Conservation (phyloP, 1,140 invertebrate genomes). For the Cydia amplana region DNA sequence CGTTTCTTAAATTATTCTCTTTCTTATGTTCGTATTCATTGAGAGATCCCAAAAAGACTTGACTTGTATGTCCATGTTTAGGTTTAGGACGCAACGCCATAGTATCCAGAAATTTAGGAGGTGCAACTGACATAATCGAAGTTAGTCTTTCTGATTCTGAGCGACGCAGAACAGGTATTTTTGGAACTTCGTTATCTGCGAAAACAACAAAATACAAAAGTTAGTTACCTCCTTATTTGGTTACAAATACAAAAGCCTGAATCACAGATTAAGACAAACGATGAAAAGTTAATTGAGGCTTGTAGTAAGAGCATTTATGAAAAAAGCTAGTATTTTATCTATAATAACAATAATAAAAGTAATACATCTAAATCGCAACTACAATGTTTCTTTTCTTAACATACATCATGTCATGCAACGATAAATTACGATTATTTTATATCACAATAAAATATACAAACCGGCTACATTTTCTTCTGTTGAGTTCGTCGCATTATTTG, state of each 20-base stretch:
- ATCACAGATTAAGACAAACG: too few relatives aligned
- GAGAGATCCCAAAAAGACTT: constrained; percentile 79
- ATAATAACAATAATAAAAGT: too few relatives aligned
- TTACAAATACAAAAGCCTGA: too few relatives aligned
- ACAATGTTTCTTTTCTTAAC: too few relatives aligned
- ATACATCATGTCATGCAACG: too few relatives aligned
- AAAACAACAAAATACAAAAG: constrained; percentile 40
- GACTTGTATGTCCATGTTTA: constrained; percentile 80
- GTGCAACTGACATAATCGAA: constrained; percentile 80
- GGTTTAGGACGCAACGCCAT: constrained; percentile 87
- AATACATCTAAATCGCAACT: too few relatives aligned
- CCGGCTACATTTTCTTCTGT: constrained; percentile 31
- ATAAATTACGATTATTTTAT: too few relatives aligned
- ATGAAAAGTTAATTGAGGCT: too few relatives aligned
- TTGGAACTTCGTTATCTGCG: constrained; percentile 72
- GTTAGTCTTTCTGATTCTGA: constrained; percentile 74
- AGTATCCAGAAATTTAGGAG: constrained; percentile 82
- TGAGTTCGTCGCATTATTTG: neutral
- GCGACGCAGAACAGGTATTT: constrained; percentile 62
- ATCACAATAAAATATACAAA: constrained; percentile 1
- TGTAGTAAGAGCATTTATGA: too few relatives aligned
- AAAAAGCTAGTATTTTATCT: too few relatives aligned
- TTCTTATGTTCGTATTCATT: constrained; percentile 58
- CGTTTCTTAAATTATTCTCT: constrained; percentile 38
- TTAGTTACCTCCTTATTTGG: neutral